Evolutionary conservation across 30 jellyfish, hydroid and myxozoan genomes (phyloP), one percentile per base, ranked within the genome.

Genomic region (Catostylus mosaicus): DNA sequence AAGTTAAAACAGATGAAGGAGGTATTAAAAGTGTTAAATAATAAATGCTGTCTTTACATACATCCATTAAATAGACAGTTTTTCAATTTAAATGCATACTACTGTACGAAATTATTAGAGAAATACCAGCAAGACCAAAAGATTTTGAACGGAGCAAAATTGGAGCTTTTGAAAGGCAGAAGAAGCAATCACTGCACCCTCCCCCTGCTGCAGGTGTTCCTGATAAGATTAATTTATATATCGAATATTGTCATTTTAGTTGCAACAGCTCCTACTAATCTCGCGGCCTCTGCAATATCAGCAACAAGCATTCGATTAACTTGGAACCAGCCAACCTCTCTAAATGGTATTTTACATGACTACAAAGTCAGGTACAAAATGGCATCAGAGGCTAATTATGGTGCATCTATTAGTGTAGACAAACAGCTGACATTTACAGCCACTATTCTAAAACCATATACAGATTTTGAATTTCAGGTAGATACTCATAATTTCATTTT

Each of bases 321-420:
- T 0, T 88, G 97, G 97, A 29, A 20, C 30, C 72, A 34, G 11
- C 97, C 97, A 52, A 32, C 78, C 10, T 66, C 79, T 1, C 22
- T 78, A 27, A 88, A 88, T 61, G 97, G 97, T 22, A 74, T 79
- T 72, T 70, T 88, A 45, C 88, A 82, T 65, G 73, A 33, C 38
- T 88, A 88, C 70, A 32, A 35, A 40, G 74, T 88, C 59, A 37
- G 86, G 23, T 61, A 65, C 67, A 66, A 63, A 34, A 14, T 43
- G 46, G 20, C 72, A 9, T 75, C 81, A 23, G 66, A 22, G 6
- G 0, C 71, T 14, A 33, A 24, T 29, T 67, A 23, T 35, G 56
- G 75, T 0, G 1, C 83, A 23, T 16, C 77, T 47, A 35, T 51
- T 20, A 23, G 69, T 80, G 84, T 67, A 19, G 90, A 50, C 46